Base-by-base conservation (phyloP, 1,140 invertebrate species). In the Trichonephila clavipes region DNA sequence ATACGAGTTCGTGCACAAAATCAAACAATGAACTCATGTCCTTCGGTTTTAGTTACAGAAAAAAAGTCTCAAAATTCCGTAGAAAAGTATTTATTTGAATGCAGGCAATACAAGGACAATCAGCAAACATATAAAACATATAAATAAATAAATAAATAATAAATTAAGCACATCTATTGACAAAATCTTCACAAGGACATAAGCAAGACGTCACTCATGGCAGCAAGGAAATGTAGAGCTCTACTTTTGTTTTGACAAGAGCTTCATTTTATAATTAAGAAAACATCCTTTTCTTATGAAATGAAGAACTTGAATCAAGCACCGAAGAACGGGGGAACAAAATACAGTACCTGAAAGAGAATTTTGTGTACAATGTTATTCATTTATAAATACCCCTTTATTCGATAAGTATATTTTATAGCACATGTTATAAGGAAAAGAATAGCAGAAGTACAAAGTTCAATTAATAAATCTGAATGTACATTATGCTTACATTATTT, bases 161-260 rank as follows among this genome's bases (percentile, higher is more conserved):
- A 2, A 69, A 69, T 24, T n/a, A 14, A 21, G n/a, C 66, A 69
- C n/a, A 6, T 51, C 3, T 51, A 51, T 51, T 51, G 21, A 24
- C n/a, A 69, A 8, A 69, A 24, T 69, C n/a, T 69, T 69, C 66
- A 69, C 66, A 69, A 69, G 66, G 66, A 69, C 66, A 69, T 24
- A 69, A 24, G 10, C 7, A 0, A 10, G 8, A 12, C 66, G 24
- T 8, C 8, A 69, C 24, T 24, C 24, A n/a, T 14, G 24, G 7
- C 0, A 69, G 10, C n/a, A n/a, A 69, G n/a, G n/a, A 69, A n/a
- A 7, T 10, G 21, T 69, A 24, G n/a, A 69, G 66, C n/a, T n/a
- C 66, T 69, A 24, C 66, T 24, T 24, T 2, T 69, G 66, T 24
- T 69, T 69, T 28, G 8, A 69, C 66, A 24, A 69, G 24, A 24